phyloP scores from a whole-genome alignment of 2,888 invertebrate species.

The Unio pictorum region DNA sequence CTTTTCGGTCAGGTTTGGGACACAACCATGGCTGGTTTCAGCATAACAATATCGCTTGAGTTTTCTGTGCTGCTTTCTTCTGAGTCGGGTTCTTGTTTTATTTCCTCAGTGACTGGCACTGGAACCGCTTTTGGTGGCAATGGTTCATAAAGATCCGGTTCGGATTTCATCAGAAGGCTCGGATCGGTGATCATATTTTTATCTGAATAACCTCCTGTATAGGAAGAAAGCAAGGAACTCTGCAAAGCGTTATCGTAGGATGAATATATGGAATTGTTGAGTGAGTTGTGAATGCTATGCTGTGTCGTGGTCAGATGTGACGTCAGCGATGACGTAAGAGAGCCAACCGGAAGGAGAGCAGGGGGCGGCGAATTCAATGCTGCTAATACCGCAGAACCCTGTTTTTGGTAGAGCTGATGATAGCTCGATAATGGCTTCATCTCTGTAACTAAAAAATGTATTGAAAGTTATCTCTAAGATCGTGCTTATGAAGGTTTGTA shows the following conservation, averaged over 20 bases:
- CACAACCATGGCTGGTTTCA: slow-evolving; percentile 42
- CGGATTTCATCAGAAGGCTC: slow-evolving; percentile 20
- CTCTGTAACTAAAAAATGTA: slow-evolving; percentile 29
- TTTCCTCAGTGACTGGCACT: slow-evolving; percentile 34
- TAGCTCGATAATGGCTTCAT: slow-evolving; percentile 37
- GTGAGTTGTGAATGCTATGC: too few species aligned
- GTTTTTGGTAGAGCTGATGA: slow-evolving; percentile 33
- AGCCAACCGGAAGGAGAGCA: slow-evolving; percentile 39
- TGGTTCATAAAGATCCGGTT: slow-evolving; percentile 45
- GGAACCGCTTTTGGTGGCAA: slow-evolving; percentile 58
- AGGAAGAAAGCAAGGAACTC: too few species aligned
- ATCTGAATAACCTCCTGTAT: too few species aligned
- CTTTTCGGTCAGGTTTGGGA: slow-evolving; percentile 22
- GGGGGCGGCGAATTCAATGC: slow-evolving; percentile 39
- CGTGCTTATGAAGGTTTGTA: too few species aligned
- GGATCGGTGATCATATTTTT: not conserved
- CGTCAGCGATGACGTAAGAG: slow-evolving; percentile 34
- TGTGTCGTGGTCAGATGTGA: slow-evolving; percentile 30
- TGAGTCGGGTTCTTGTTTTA: slow-evolving; percentile 25
- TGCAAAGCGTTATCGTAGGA: too few species aligned
- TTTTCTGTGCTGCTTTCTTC: slow-evolving; percentile 17
- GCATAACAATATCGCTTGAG: slow-evolving; percentile 34
- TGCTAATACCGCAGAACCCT: slow-evolving; percentile 41
- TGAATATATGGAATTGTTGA: too few species aligned
- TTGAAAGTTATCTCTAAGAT: not conserved